Base-by-base conservation (phyloP, 2,797 vertebrate species). In the Falco naumanni region DNA sequence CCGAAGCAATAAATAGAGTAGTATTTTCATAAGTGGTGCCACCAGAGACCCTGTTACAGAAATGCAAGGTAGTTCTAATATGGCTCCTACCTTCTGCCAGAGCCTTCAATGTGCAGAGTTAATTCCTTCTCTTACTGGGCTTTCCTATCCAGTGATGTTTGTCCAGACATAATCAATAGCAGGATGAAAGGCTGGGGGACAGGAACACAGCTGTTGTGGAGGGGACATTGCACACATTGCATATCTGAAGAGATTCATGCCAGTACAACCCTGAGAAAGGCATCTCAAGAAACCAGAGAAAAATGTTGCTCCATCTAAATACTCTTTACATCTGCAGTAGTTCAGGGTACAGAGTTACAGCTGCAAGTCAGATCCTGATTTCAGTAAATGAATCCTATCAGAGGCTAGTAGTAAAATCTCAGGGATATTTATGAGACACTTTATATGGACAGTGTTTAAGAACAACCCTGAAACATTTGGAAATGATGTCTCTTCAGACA, bases 391-490 rank as follows among this genome's bases (percentile, higher is more conserved):
- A 66, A 70, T 83, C 77, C 4, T 43, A 59, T 37, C 68, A 60
- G 53, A 66, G 15, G 25, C 66, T 72, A 79, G 22, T 45, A 29
- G n/a, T 50, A 60, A 95, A 92, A 31, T 78, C 50, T 71, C 45
- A 37, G 41, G 31, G 25, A 45, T 80, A 41, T 80, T 93, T 83
- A 47, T 53, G 68, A 79, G 76, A 88, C 6, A 37, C 24, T 69
- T 93, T 80, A 84, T 70, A 9, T 8, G 33, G 45, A 34, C 33
- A 69, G 60, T 85, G 71, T 85, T 95, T 88, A 88, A 63, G 78
- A 92, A 43, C 16, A 61, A n/a, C 26, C 33, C 56, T 72, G 70
- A 95, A 93, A 90, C 77, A 82, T 90, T 93, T 89, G 90, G 84
- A 92, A 96, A 83, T 7, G 1, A 72, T 90, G 50, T 6, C 82